phyloP scores from a whole-genome alignment of 1,140 invertebrate species.

The Heterodera schachtii region DNA sequence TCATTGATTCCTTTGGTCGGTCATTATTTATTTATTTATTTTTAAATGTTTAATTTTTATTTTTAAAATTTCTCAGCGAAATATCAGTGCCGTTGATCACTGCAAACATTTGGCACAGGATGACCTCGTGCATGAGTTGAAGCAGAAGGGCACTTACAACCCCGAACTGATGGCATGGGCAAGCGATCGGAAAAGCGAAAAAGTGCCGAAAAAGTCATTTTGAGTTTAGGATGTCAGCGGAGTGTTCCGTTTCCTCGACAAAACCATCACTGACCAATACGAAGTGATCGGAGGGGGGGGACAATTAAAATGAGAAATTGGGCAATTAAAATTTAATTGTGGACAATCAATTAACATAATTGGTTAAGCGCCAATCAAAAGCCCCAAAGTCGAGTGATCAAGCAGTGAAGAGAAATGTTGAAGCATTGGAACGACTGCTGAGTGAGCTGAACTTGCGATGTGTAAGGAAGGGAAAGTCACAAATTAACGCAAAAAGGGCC shows the following conservation, averaged over 20 bases:
- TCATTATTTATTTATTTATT: not conserved
- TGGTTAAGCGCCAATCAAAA: slow-evolving; percentile 57
- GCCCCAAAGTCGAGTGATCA: slow-evolving; percentile 53
- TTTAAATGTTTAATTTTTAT: not conserved
- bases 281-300: too few species aligned
- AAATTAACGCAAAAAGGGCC: too few species aligned
- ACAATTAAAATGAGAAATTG: too few species aligned
- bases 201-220: not conserved
- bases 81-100: slow-evolving; percentile 56
- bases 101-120: slow-evolving; percentile 58
- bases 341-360: too few species aligned
- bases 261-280: slow-evolving; percentile 63
- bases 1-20: not conserved
- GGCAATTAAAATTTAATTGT: too few species aligned
- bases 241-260: slow-evolving; percentile 62
- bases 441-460: slow-evolving; percentile 58
- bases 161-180: slow-evolving; percentile 64
- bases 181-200: not conserved
- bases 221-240: slow-evolving; percentile 50
- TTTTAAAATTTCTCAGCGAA: slow-evolving; percentile 19
- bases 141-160: slow-evolving; percentile 64
- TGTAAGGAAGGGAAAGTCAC: slow-evolving; percentile 2
- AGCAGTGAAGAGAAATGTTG: slow-evolving; percentile 59
- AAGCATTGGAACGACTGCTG: slow-evolving; percentile 60
- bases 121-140: slow-evolving; percentile 60